These are phyloP conservation scores for Gobiocypris rarus DNA, from an alignment of 2,113 vertebrate species.

Conservation along the genomic window DNA sequence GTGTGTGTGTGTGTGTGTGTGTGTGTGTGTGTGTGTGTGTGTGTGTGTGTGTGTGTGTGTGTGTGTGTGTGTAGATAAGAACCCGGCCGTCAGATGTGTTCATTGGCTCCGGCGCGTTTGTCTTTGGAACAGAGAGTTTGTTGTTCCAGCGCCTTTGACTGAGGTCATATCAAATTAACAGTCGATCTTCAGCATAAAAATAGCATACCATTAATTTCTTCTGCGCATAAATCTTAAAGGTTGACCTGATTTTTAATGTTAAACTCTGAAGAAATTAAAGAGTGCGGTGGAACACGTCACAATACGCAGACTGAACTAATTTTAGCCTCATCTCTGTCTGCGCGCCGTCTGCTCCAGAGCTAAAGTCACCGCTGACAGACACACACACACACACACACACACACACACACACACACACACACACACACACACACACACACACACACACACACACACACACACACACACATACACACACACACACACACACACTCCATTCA, in stretches of 20 bases:
- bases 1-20: no score
- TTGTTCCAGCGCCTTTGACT: slow-evolving; percentile 83
- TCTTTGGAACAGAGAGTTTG: slow-evolving; percentile 78
- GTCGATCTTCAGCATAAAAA: slow-evolving; percentile 80
- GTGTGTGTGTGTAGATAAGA: slow-evolving; percentile 66
- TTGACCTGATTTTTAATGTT: slow-evolving; percentile 82
- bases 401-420: not conserved
- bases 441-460: no score
- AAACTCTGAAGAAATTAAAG: slow-evolving; percentile 79
- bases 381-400: not conserved
- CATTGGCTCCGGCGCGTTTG: slow-evolving; percentile 48
- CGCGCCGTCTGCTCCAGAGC: slow-evolving; percentile 61
- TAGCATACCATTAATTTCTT: slow-evolving; percentile 85
- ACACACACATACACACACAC: no score
- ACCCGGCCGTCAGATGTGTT: slow-evolving; percentile 49
- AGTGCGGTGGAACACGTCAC: slow-evolving; percentile 55
- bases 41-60: no score
- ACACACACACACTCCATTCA: not conserved
- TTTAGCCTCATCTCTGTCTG: slow-evolving; percentile 64
- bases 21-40: no score
- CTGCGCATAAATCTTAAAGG: slow-evolving; percentile 78
- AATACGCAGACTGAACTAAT: slow-evolving; percentile 69
- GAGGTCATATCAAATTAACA: slow-evolving; percentile 85
- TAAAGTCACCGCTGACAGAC: slow-evolving; percentile 52
- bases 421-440: not conserved